Base-by-base conservation (phyloP, 2,113 vertebrate species). In the Xiphophorus couchianus region DNA sequence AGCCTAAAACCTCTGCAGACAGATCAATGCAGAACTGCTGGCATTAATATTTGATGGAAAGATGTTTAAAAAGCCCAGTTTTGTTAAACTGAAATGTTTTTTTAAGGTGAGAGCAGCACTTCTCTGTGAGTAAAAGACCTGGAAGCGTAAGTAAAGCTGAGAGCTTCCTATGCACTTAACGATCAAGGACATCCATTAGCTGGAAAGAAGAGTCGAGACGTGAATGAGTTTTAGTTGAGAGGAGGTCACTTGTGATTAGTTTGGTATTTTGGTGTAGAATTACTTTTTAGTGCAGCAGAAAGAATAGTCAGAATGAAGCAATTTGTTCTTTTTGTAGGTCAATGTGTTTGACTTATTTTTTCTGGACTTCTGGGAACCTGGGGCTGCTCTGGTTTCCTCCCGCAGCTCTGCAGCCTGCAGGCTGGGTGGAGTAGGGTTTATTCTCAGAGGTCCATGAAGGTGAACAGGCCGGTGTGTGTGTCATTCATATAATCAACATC, bases 41-140 rank as follows among this genome's bases (percentile, higher is more conserved):
- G 48, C 68, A 66, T 33, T 30, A 68, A 62, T 74, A 1, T 65
- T 71, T 74, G 30, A 60, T 17, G 4, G 54, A 17, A 28, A 39
- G 12, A 9, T 28, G 14, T 22, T 27, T 9, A 60, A 58, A 60
- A 51, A 67, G 54, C 3, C 14, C 25, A 2, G 61, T 62, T 71
- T 67, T 54, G 35, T 74, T n/a, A 30, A 22, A 25, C 60, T 66
- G 33, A 62, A 78, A 74, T 9, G 62, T 68, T 66, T n/a, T 72
- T 33, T 66, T 58, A 48, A 13, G 25, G 68, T 29, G 1, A 79
- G 39, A 13, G 4, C 33, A 25, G 3, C 25, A 35, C 28, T 71
- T 63, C 2, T 69, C 13, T 61, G 3, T 48, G 28, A 67, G 30
- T 7, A 25, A n/a, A 69, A 44, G 22, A 80, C 62, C 25, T 15